A percentile compares a stretch with the other conserved stretches of the same genome.
Evolutionary conservation across 2,113 vertebrate species (phyloP).

Genomic region (Apteryx owenii): DNA sequence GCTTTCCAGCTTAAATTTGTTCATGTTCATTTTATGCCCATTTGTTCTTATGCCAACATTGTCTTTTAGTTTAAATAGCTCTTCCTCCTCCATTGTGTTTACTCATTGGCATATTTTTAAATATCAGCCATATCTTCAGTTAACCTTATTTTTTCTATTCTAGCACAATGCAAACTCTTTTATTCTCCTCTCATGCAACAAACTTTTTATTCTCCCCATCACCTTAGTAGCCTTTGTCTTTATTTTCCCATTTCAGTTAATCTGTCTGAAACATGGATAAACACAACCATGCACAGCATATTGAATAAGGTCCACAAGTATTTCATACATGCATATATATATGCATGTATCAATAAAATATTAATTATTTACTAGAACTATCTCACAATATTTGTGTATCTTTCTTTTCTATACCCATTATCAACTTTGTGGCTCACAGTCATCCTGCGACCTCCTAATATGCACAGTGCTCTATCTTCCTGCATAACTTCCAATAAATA

Average conservation of each 20-base stretch:
- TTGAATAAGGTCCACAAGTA: not conserved
- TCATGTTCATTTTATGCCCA: constrained; percentile 56
- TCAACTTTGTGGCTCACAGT: not conserved
- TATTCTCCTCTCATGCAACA: not conserved
- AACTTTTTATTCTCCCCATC: not conserved
- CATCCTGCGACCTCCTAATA: not conserved
- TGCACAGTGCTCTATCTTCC: not conserved
- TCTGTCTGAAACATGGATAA: not conserved
- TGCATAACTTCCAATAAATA: not conserved
- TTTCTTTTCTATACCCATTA: not conserved
- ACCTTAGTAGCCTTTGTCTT: not conserved
- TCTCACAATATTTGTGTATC: not conserved
- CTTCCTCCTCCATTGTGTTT: constrained; percentile 67
- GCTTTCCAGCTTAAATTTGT: constrained; percentile 56
- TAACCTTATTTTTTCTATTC: constrained; percentile 57
- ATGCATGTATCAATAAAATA: not conserved
- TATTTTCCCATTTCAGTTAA: not conserved
- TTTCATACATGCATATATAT: not conserved
- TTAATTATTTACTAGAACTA: not conserved
- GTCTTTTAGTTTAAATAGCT: constrained; percentile 70
- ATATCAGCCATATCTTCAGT: constrained; percentile 46
- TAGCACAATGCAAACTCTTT: constrained; percentile 8
- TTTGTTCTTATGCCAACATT: constrained; percentile 73
- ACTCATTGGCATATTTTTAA: constrained; percentile 62
- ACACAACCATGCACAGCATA: not conserved